Percentiles rank a stretch among this genome's conserved stretches.
These are phyloP conservation scores for Brachynemurus nebulosus DNA, from an alignment of 2,888 invertebrate species.

Conservation along the genomic window DNA sequence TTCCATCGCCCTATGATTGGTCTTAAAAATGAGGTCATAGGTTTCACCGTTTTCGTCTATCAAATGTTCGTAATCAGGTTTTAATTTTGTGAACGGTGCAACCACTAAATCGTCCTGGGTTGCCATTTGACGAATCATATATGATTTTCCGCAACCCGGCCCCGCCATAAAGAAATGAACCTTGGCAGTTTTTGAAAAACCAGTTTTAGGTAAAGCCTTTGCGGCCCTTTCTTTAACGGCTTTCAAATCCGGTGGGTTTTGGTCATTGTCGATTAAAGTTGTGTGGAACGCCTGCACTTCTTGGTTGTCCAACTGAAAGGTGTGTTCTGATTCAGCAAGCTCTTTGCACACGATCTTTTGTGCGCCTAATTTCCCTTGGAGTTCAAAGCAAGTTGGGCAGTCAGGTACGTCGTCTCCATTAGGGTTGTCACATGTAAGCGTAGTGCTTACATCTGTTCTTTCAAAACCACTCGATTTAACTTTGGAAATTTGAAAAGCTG, in stretches of 20 bases:
- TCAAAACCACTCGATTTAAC: neutral
- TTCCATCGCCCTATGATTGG: conserved; percentile 12
- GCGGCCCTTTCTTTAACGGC: neutral
- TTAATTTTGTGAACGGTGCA: conserved; percentile 13
- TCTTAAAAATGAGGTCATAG: conserved; percentile 11
- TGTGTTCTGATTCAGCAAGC: neutral
- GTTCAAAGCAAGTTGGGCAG: neutral
- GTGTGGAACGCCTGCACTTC: neutral
- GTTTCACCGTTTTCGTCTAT: conserved; percentile 2
- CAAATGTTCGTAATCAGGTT: conserved; percentile 11
- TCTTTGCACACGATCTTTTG: neutral
- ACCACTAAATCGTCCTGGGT: conserved; percentile 4
- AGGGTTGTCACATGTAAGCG: neutral
- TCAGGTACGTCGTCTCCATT: neutral
- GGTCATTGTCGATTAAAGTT: neutral
- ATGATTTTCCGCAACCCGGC: conserved; percentile 12
- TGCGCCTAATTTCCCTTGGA: neutral
- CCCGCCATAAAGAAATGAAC: conserved; percentile 11
- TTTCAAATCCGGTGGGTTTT: neutral
- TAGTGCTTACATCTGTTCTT: neutral
- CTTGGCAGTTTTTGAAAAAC: conserved; percentile 4
- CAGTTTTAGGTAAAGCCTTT: conserved; percentile 8
- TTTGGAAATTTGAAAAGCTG: neutral
- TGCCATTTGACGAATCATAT: conserved; percentile 10
- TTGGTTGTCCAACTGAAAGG: neutral